Evolutionary conservation across 2,113 vertebrate genomes (phyloP).

Genomic region (Panthera leo): DNA sequence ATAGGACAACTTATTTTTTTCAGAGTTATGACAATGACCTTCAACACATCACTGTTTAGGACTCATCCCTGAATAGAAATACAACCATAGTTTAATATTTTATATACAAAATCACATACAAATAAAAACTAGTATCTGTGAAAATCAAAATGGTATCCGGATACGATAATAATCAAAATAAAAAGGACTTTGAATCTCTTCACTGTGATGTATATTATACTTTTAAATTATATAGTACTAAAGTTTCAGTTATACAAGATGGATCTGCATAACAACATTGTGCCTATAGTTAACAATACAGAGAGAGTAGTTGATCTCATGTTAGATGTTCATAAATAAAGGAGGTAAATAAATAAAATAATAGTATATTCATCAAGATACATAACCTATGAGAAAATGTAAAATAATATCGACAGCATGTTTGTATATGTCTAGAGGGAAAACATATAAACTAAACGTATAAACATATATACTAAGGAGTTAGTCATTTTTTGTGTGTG

Average conservation of each 20-base stretch:
- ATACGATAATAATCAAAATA: not conserved
- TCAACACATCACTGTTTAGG: not conserved
- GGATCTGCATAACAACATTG: not conserved
- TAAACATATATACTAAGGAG: not conserved
- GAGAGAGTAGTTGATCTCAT: not conserved
- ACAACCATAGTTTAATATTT: not conserved
- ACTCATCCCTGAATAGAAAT: not conserved
- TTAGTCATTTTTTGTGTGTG: not conserved
- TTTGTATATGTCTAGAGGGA: not conserved
- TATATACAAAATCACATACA: not conserved
- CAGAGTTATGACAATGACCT: not conserved
- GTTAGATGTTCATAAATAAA: not conserved
- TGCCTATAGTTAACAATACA: not conserved
- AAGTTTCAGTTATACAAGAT: not conserved
- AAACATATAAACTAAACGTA: not conserved
- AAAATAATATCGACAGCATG: not conserved
- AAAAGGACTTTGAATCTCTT: not conserved
- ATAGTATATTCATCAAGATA: not conserved
- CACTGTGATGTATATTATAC: not conserved
- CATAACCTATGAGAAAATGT: not conserved
- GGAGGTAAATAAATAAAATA: not conserved
- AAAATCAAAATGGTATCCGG: not conserved
- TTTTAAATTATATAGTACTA: not conserved
- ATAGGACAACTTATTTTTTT: conserved; percentile 21
- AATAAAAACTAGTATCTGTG: not conserved